Evolutionary conservation across 1,140 invertebrate species (phyloP).

Genomic region (Steinernema feltiae): DNA sequence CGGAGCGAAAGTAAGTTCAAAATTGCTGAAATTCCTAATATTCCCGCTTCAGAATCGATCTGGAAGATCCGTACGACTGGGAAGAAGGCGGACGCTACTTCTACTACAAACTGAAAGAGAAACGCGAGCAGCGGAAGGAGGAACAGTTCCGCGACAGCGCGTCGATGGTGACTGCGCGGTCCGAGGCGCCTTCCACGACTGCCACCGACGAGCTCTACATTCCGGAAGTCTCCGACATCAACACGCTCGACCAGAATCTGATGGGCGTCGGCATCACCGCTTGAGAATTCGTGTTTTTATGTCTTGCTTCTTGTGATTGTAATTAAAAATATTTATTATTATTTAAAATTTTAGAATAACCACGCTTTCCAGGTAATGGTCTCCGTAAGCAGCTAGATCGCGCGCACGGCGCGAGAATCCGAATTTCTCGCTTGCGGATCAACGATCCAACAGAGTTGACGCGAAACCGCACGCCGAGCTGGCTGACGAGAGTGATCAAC

Average conservation of each 20-base stretch:
- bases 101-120: background rate
- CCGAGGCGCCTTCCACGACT: background rate
- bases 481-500: too few relatives aligned
- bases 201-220: background rate
- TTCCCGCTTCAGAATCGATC: background rate
- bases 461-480: too few relatives aligned
- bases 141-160: background rate
- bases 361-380: too few relatives aligned
- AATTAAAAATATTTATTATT: too few relatives aligned
- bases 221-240: background rate
- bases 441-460: too few relatives aligned
- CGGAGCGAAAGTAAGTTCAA: background rate
- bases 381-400: too few relatives aligned
- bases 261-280: background rate
- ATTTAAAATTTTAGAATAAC: too few relatives aligned
- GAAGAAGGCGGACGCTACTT: conserved; percentile 10
- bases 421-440: too few relatives aligned
- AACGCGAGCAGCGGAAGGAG: background rate
- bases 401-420: too few relatives aligned
- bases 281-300: too few relatives aligned
- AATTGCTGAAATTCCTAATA: background rate
- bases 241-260: background rate
- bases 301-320: too few relatives aligned
- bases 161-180: background rate
- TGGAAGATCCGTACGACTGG: conserved; percentile 10